These are phyloP conservation scores for Typhlichthys subterraneus DNA, from an alignment of 2,797 vertebrate species.

Conservation along the genomic window DNA sequence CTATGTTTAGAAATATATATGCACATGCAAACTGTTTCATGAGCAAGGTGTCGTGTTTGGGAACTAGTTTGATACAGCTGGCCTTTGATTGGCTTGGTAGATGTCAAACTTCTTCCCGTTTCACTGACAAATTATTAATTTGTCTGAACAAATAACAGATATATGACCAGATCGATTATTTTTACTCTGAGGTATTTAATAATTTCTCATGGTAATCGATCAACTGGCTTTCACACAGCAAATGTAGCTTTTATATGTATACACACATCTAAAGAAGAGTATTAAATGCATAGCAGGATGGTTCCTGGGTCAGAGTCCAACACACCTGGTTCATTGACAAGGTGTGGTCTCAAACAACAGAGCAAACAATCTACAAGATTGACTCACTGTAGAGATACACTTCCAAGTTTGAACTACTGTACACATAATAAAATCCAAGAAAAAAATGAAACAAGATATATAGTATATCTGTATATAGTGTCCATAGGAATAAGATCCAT, in stretches of 20 bases:
- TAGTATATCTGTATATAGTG: background rate
- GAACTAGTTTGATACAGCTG: constrained; percentile 16
- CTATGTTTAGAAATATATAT: background rate
- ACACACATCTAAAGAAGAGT: no score
- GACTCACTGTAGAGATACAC: constrained; percentile 25
- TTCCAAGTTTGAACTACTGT: background rate
- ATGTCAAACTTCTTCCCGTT: constrained; percentile 5
- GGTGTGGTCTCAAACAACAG: constrained; percentile 59
- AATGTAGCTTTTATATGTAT: no score
- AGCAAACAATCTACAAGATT: constrained; percentile 48
- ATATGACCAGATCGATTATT: no score
- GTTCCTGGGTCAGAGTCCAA: constrained; percentile 70
- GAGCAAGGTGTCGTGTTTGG: background rate
- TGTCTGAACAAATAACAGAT: background rate
- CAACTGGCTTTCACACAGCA: background rate
- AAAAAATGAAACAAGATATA: constrained; percentile 12
- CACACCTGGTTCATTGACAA: constrained; percentile 32
- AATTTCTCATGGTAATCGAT: background rate
- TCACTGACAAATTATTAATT: background rate
- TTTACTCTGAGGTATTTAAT: no score
- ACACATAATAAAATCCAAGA: background rate
- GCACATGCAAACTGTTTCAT: background rate
- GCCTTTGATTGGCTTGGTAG: constrained; percentile 4
- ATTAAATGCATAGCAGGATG: background rate
- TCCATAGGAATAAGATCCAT: background rate